Percentiles rank a stretch among this genome's conserved stretches.
Conservation (phyloP, 2,888 invertebrate genomes). For the Galeruca laticollis region DNA sequence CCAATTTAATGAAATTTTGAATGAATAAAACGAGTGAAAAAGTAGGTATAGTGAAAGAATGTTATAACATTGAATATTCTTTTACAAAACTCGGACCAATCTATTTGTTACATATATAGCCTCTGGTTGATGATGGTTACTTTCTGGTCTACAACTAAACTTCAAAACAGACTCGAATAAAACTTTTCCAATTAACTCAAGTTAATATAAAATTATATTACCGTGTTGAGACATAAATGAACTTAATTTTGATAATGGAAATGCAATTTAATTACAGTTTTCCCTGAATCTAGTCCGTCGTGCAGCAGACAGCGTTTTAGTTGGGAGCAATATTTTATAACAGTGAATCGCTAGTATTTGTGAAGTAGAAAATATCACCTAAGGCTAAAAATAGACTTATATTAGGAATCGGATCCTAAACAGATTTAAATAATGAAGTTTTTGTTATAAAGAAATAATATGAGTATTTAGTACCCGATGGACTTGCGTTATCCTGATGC, state of each 20-base stretch:
- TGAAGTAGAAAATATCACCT: too few species aligned
- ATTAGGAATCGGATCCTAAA: too few species aligned
- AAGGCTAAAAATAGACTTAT: too few species aligned
- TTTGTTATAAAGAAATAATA: too few species aligned
- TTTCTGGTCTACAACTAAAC: constrained; percentile 4
- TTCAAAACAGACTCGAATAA: constrained; percentile 5
- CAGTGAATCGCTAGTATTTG: too few species aligned
- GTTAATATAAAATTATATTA: constrained; percentile 23
- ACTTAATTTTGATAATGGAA: constrained; percentile 52
- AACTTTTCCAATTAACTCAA: constrained; percentile 18
- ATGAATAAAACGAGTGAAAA: not conserved
- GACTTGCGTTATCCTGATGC: too few species aligned
- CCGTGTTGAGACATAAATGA: constrained; percentile 21
- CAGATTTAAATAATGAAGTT: too few species aligned
- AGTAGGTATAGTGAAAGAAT: not conserved
- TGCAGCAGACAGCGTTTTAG: not conserved
- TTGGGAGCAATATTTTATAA: not conserved
- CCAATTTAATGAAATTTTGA: not conserved
- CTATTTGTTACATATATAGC: not conserved
- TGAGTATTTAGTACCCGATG: too few species aligned
- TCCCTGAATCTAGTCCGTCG: constrained; percentile 6
- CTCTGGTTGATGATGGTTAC: constrained; percentile 6
- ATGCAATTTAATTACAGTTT: constrained; percentile 49
- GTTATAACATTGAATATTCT: not conserved
- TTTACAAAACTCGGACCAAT: not conserved